Evolutionary conservation across 2,113 vertebrate species (phyloP), one percentile per base, ranked within the genome.

Genomic region (Hippocampus guttulatus): DNA sequence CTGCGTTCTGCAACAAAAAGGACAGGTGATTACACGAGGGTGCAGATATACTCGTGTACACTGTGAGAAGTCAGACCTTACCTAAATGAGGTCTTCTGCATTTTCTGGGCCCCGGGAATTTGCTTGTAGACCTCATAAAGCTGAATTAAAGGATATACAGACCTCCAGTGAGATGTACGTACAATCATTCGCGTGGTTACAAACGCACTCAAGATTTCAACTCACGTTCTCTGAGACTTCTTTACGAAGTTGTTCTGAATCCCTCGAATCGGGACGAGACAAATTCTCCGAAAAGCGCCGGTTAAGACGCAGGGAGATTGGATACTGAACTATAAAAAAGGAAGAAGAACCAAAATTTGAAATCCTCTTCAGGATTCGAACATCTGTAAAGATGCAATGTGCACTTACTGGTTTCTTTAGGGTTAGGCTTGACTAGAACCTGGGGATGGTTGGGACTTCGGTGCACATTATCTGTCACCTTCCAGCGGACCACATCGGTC

Each of bases 41-140:
- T 61, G 58, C 27, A 30, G 30, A 25, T 61, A 21, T 20, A 51
- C 18, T 38, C 33, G 5, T 7, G 49, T 21, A 21, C 6, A 20
- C 16, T 51, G 3, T 60, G 16, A 20, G 30, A 20, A 38, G n/a
- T 9, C 43, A 52, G 7, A 21, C 10, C 23, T 91, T 85, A 98
- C 97, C 97, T 95, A 90, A 99, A 98, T n/a, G 88, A 86, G 0
- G 96, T 96, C 73, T 94, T 94, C 73, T 95, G 94, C 69, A 96
- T 90, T 68, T 90, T 94, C 77, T 96, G 95, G 2, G 85, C 88
- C 0, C 94, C 95, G 0, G 93, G 88, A 75, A 98, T 90, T 64
- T 93, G 92, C 75, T 93, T 94, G 90, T 95, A 98, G 20, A 96
- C 78, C 0, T 95, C 94, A 0, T 95, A 96, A 55, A 99, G 90